Evolutionary conservation across 2,888 invertebrate species (phyloP).

Genomic region (Leptothorax acervorum): DNA sequence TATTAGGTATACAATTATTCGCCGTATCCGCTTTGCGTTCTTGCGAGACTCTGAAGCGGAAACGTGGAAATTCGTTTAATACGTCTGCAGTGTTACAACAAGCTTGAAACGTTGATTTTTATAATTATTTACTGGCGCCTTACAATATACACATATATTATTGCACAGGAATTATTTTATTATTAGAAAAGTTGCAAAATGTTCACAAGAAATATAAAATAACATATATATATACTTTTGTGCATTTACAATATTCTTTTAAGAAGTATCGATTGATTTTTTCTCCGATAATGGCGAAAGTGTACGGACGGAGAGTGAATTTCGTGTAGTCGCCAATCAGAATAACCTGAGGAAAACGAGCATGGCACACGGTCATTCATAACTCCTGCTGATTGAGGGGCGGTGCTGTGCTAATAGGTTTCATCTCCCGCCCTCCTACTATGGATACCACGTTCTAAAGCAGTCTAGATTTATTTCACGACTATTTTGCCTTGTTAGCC

Average conservation of each 20-base stretch:
- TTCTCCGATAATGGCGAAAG: background rate
- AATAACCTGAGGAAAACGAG: slow-evolving; percentile 46
- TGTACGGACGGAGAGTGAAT: background rate
- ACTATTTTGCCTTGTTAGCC: slow-evolving; percentile 82
- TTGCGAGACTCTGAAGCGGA: no score
- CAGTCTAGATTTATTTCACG: slow-evolving; percentile 77
- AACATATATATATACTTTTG: background rate
- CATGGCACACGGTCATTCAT: slow-evolving; percentile 60
- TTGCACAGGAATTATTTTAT: background rate
- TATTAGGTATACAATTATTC: no score
- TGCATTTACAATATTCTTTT: background rate
- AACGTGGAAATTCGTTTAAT: no score
- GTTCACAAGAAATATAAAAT: background rate
- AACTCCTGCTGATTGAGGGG: slow-evolving; percentile 78
- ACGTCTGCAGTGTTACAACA: no score
- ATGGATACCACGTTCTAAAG: slow-evolving; percentile 54
- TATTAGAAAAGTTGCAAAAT: background rate
- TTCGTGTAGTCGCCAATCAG: slow-evolving; percentile 11
- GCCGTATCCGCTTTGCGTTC: no score
- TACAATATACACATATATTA: background rate
- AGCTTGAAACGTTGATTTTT: no score
- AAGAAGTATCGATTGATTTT: background rate
- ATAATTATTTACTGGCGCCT: background rate
- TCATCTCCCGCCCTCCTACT: slow-evolving; percentile 67
- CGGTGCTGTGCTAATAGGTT: slow-evolving; percentile 77